Evolutionary conservation across 2,113 vertebrate genomes (phyloP).

Genomic region (Sitta europaea): DNA sequence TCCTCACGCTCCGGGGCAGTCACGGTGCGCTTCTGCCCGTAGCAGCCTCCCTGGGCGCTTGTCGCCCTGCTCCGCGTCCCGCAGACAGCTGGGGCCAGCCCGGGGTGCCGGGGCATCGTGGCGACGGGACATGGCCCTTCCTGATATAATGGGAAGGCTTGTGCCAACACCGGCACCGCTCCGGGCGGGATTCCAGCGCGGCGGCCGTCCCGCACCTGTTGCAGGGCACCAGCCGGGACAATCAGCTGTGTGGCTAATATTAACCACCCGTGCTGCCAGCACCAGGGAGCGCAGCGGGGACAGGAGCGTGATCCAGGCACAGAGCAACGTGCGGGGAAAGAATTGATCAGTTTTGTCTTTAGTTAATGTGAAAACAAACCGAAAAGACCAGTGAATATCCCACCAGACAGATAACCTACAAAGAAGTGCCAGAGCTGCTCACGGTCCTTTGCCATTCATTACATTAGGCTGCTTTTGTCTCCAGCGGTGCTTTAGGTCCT

Average conservation of each 20-base stretch:
- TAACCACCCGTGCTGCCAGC: neutral
- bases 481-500: neutral
- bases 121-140: neutral
- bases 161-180: neutral
- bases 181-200: neutral
- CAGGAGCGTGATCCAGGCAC: accelerated
- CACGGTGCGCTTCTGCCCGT: neutral
- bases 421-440: accelerated
- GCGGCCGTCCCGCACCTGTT: neutral
- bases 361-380: neutral
- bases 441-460: accelerated
- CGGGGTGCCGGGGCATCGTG: neutral
- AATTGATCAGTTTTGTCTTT: neutral
- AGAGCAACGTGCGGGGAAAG: neutral
- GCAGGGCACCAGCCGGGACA: neutral
- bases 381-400: neutral
- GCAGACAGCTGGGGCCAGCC: neutral
- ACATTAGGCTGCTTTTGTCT: neutral
- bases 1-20: neutral
- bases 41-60: neutral
- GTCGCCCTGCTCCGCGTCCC: neutral
- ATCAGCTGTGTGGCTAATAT: constrained; percentile 17
- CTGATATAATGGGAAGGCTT: constrained; percentile 28
- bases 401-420: accelerated
- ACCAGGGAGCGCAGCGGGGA: accelerated